phyloP scores from a whole-genome alignment of 2,113 vertebrate genomes.

The Cavia aperea region DNA sequence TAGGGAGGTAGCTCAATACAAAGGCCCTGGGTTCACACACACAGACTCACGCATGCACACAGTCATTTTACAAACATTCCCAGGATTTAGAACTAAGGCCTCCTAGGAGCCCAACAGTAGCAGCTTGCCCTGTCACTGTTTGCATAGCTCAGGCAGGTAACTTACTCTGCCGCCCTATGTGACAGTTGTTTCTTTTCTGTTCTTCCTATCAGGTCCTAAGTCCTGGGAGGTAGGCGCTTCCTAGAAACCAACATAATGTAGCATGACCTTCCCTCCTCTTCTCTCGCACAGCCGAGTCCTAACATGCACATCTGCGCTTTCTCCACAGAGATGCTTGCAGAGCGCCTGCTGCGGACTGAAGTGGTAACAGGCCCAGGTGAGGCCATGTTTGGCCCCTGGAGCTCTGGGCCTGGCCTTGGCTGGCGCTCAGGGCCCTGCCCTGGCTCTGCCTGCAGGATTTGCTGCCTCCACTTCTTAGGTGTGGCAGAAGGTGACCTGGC shows the following conservation, averaged over 20 bases:
- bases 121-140: rapidly evolving
- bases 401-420: rapidly evolving
- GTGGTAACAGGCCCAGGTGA: background rate
- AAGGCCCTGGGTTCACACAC: background rate
- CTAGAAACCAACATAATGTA: background rate
- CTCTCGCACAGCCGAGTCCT: background rate
- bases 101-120: background rate
- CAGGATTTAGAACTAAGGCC: background rate
- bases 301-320: rapidly evolving
- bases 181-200: background rate
- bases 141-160: background rate
- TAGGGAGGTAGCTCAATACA: background rate
- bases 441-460: background rate
- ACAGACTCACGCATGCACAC: too few species aligned
- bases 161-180: too few species aligned
- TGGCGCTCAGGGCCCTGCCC: background rate
- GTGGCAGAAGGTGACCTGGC: background rate
- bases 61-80: background rate
- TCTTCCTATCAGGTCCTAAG: background rate
- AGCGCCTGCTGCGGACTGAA: too few species aligned
- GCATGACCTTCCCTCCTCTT: too few species aligned
- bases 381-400: background rate
- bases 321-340: background rate
- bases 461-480: background rate
- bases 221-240: background rate